Evolutionary conservation across 2,888 invertebrate species (phyloP).

Genomic region (Allygus modestus): DNA sequence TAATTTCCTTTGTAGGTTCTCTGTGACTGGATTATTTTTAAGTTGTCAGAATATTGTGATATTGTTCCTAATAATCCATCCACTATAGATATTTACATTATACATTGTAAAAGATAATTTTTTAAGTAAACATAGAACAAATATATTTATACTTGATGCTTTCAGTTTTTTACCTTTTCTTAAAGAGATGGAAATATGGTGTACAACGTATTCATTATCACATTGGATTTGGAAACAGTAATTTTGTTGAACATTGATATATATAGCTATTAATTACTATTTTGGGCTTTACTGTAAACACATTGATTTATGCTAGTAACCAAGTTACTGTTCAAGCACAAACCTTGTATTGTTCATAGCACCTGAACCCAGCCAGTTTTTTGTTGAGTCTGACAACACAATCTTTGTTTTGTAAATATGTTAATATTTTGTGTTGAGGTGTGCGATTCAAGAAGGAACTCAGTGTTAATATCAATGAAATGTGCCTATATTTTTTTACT

Average conservation of each 20-base stretch:
- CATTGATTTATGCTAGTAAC: neutral
- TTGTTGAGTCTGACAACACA: conserved; percentile 37
- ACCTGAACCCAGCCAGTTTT: conserved; percentile 8
- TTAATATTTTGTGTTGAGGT: conserved; percentile 36
- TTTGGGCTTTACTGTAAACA: too few species aligned
- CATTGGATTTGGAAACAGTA: too few species aligned
- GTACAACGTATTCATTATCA: too few species aligned
- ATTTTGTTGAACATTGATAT: too few species aligned
- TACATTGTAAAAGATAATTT: neutral
- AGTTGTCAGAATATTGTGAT: conserved; percentile 7
- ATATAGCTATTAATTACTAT: too few species aligned
- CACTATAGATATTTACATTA: conserved; percentile 1
- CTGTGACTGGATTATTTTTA: too few species aligned
- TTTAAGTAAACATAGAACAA: too few species aligned
- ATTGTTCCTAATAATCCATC: conserved; percentile 44
- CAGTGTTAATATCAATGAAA: conserved; percentile 61
- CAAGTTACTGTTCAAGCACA: conserved; percentile 16
- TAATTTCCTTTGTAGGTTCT: neutral
- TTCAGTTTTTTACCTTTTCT: too few species aligned
- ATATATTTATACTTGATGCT: too few species aligned
- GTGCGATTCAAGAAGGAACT: conserved; percentile 3
- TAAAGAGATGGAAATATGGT: too few species aligned
- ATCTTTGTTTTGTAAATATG: conserved; percentile 52
- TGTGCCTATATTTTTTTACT: conserved; percentile 69
- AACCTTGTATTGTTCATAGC: conserved; percentile 45